Conservation (phyloP, 2,888 invertebrate species). For the Lomographa bimaculata region DNA sequence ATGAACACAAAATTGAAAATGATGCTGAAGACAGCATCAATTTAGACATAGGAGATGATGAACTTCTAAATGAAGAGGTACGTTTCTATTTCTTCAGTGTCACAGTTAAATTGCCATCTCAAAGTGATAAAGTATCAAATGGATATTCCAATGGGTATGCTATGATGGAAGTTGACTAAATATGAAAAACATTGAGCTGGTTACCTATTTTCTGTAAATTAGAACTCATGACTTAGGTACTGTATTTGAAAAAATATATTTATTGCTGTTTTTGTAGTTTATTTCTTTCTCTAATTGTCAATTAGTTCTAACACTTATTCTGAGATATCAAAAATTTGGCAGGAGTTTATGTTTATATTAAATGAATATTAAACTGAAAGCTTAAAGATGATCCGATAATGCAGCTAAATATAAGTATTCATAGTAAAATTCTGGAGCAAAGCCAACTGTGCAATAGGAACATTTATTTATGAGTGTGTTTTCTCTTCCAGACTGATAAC, state of each 20-base stretch:
- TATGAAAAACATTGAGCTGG: constrained; percentile 32
- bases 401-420: constrained; percentile 36
- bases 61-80: constrained; percentile 91
- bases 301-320: constrained; percentile 40
- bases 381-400: constrained; percentile 23
- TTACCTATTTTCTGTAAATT: no score
- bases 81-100: constrained; percentile 77
- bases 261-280: constrained; percentile 34
- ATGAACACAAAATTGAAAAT: constrained; percentile 75
- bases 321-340: constrained; percentile 15
- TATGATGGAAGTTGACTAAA: constrained; percentile 74
- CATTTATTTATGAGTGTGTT: constrained; percentile 28
- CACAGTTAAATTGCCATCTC: constrained; percentile 59
- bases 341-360: constrained; percentile 5
- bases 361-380: constrained; percentile 14
- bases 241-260: constrained; percentile 34
- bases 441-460: constrained; percentile 41
- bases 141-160: constrained; percentile 41
- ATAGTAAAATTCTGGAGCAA: constrained; percentile 40
- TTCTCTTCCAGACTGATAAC: constrained; percentile 81
- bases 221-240: no score
- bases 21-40: constrained; percentile 92
- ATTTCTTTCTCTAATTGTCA: constrained; percentile 50
- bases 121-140: constrained; percentile 53
- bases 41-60: constrained; percentile 91